phyloP scores from a whole-genome alignment of 2,888 invertebrate genomes.

The Proisotoma minuta region DNA sequence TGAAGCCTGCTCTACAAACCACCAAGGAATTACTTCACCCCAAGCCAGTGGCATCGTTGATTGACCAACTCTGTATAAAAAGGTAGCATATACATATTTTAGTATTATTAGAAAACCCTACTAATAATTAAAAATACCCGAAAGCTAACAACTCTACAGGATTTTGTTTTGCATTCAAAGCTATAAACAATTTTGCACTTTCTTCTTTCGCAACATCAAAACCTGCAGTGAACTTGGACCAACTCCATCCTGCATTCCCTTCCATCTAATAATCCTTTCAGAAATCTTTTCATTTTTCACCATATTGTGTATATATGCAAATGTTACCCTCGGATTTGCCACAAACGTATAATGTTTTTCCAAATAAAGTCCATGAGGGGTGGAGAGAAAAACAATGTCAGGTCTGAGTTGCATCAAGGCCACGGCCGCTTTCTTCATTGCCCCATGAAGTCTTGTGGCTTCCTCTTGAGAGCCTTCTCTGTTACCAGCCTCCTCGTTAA shows the following conservation, averaged over 20 bases:
- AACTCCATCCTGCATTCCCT: constrained; percentile 17
- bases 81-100: not conserved
- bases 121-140: constrained; percentile 16
- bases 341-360: constrained; percentile 18
- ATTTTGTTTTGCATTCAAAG: not conserved
- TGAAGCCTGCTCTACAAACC: constrained; percentile 30
- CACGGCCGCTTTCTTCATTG: constrained; percentile 24
- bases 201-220: constrained; percentile 11
- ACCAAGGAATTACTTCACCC: constrained; percentile 40
- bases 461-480: constrained; percentile 10
- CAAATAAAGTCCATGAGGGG: constrained; percentile 35
- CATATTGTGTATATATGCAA: not conserved
- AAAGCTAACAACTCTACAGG: constrained; percentile 14
- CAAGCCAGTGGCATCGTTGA: constrained; percentile 23
- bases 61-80: not conserved
- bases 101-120: not conserved
- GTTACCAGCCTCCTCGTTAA: constrained; percentile 5
- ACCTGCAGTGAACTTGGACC: constrained; percentile 16
- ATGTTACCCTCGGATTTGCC: constrained; percentile 11
- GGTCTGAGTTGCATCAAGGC: constrained; percentile 22
- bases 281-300: not conserved
- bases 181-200: not conserved
- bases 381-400: constrained; percentile 32
- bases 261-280: constrained; percentile 10
- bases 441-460: constrained; percentile 21